A percentile compares a stretch with the other conserved stretches of the same genome.
phyloP scores from a whole-genome alignment of 2,797 vertebrate genomes.

The Labroides dimidiatus region DNA sequence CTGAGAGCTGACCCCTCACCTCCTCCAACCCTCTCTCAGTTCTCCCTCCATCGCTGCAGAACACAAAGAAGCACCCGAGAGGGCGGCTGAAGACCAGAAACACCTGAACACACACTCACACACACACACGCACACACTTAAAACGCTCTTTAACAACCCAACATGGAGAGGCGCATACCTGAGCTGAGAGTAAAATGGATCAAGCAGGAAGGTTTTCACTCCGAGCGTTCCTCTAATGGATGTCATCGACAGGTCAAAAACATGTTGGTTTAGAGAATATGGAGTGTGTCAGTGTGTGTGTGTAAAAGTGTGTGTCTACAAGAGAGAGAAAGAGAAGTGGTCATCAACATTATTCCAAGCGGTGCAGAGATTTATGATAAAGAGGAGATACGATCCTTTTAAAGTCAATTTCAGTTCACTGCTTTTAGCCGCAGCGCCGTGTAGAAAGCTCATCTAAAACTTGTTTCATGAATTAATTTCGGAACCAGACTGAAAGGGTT shows the following conservation, averaged over 20 bases:
- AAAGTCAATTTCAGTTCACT: too few species aligned
- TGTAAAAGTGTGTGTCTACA: conserved; percentile 1
- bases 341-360: too few species aligned
- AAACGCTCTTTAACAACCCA: conserved; percentile 29
- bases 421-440: too few species aligned
- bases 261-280: conserved; percentile 32
- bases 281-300: conserved; percentile 5
- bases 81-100: conserved; percentile 47
- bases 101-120: conserved; percentile 11
- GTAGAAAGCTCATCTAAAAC: too few species aligned
- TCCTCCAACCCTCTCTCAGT: conserved; percentile 13
- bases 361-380: too few species aligned
- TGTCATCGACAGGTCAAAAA: conserved; percentile 51
- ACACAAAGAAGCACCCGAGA: conserved; percentile 51
- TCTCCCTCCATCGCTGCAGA: conserved; percentile 16
- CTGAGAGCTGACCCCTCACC: conserved; percentile 25
- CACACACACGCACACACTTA: conserved; percentile 33
- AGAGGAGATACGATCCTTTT: too few species aligned
- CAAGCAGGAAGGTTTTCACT: conserved; percentile 48
- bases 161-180: conserved; percentile 61
- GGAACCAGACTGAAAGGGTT: too few species aligned
- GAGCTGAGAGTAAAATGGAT: conserved; percentile 63
- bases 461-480: too few species aligned
- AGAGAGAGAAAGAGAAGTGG: not conserved
- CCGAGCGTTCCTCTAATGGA: conserved; percentile 48